Evolutionary conservation across 2,888 invertebrate genomes (phyloP).

Genomic region (Scrobipalpa atriplicella): DNA sequence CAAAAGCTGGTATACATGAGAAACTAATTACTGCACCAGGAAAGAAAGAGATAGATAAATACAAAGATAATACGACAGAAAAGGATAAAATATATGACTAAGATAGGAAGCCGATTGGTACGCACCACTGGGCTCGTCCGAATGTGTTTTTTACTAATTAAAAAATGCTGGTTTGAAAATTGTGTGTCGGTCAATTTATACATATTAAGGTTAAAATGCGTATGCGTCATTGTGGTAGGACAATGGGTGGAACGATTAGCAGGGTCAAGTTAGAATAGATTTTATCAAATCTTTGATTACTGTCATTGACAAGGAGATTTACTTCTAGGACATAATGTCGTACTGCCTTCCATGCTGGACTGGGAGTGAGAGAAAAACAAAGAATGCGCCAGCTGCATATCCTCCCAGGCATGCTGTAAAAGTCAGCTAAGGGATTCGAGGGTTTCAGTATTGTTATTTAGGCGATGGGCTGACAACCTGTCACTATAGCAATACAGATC

Average conservation of each 20-base stretch:
- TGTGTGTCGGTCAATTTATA: slow-evolving; percentile 68
- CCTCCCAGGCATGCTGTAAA: no score
- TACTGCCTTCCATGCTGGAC: no score
- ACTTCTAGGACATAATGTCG: no score
- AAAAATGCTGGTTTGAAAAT: slow-evolving; percentile 74
- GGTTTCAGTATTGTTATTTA: no score
- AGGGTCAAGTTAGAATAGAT: neutral
- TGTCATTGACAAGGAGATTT: no score
- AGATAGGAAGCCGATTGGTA: slow-evolving; percentile 79
- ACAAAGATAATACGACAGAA: slow-evolving; percentile 34
- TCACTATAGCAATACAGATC: no score
- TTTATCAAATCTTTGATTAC: no score
- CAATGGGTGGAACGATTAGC: neutral
- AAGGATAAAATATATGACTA: slow-evolving; percentile 46
- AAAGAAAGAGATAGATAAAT: slow-evolving; percentile 47
- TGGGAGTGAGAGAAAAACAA: no score
- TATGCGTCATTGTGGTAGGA: slow-evolving; percentile 12
- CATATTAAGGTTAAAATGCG: slow-evolving; percentile 50
- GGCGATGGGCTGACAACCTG: no score
- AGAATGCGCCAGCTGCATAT: no score
- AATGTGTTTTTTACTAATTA: slow-evolving; percentile 77
- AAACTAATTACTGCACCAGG: slow-evolving; percentile 71
- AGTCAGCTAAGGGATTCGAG: no score
- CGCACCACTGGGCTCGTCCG: slow-evolving; percentile 74
- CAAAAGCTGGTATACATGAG: slow-evolving; percentile 74